Conservation (phyloP, 2,888 invertebrate species). For the Amphipoea lucens region DNA sequence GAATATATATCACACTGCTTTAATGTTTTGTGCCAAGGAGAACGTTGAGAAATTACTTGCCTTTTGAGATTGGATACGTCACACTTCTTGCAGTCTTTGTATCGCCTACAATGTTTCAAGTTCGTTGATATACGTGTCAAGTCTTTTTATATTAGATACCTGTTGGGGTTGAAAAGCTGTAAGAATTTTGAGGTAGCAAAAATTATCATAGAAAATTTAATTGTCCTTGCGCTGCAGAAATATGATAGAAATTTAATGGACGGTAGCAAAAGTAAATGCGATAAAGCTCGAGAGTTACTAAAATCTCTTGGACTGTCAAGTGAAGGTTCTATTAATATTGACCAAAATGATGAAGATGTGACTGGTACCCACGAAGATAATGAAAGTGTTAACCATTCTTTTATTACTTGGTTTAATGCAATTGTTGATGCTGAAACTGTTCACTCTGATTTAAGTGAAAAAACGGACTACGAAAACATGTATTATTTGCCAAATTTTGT, state of each 20-base stretch:
- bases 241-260: slow-evolving; percentile 24
- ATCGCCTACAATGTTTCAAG: no score
- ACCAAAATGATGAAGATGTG: slow-evolving; percentile 10
- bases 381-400: slow-evolving; percentile 12
- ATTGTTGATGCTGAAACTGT: slow-evolving; percentile 17
- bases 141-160: no score
- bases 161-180: no score
- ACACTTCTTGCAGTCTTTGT: no score
- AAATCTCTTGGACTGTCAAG: slow-evolving; percentile 24
- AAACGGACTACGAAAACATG: no score
- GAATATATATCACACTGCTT: no score
- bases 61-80: no score
- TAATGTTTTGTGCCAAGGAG: no score
- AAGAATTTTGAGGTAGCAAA: background rate
- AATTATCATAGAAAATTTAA: slow-evolving; percentile 27
- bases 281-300: slow-evolving; percentile 26
- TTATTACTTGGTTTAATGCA: slow-evolving; percentile 23
- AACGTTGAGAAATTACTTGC: no score
- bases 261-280: slow-evolving; percentile 36
- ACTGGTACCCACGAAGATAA: background rate
- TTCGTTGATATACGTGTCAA: no score
- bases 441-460: no score
- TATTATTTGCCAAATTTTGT: no score
- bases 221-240: slow-evolving; percentile 26
- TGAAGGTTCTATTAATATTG: slow-evolving; percentile 8